These are phyloP conservation scores for Salminus brasiliensis DNA, from an alignment of 2,113 vertebrate genomes.

Conservation along the genomic window DNA sequence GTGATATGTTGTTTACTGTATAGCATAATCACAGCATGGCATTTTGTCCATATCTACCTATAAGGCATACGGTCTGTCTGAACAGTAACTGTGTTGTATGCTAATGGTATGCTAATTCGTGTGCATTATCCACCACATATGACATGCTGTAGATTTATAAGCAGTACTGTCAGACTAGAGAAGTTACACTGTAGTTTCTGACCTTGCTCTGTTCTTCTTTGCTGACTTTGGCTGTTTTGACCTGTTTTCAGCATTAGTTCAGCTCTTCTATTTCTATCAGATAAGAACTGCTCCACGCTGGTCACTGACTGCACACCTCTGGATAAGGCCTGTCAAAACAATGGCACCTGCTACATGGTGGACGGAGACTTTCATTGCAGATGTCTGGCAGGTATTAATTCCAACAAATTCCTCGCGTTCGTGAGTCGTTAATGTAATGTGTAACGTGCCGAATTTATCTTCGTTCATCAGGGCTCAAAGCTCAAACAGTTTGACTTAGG, in stretches of 20 bases:
- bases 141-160: no score
- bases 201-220: neutral
- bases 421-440: no score
- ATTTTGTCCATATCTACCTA: no score
- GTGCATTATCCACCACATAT: no score
- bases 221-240: neutral
- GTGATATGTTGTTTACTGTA: no score
- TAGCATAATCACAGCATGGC: no score
- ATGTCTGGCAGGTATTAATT: constrained; percentile 48
- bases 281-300: constrained; percentile 78
- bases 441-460: neutral
- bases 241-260: constrained; percentile 23
- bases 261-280: constrained; percentile 57
- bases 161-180: no score
- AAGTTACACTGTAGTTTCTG: neutral
- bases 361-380: constrained; percentile 47
- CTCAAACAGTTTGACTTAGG: neutral
- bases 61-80: no score
- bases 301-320: constrained; percentile 70
- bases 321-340: constrained; percentile 73
- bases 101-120: no score
- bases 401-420: no score
- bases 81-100: no score
- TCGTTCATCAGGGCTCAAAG: neutral
- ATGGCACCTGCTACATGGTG: constrained; percentile 67